Evolutionary conservation across 2,888 invertebrate genomes (phyloP), one percentile per base, ranked within the genome.

Genomic region (Cyrtodaria siliqua): DNA sequence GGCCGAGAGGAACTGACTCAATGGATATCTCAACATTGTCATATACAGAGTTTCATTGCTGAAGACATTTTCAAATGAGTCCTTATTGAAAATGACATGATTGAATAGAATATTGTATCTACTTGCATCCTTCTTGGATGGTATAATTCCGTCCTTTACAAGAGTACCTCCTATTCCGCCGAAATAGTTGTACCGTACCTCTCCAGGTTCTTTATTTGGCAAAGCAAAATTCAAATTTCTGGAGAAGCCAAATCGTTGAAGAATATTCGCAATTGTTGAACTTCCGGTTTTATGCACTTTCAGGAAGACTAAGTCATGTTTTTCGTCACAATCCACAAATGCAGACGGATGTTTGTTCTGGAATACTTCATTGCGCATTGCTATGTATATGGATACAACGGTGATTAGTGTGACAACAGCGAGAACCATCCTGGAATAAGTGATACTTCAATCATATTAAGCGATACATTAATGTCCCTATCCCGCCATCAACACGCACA

Each of bases 241-340:
- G 1, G 33, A 26, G 8, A 82, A 59, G 14, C 84, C 89, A 77
- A 77, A 89, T 2, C 88, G 72, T 53, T 86, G 84, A 2, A 90
- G 64, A 47, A 90, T 87, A 59, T 87, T 90, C 24, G 86, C 79
- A 1, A 90, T 61, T 0, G 90, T 88, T n/a, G 88, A 84, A 50
- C 88, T 84, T 8, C 88, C 90, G 6, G 88, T 81, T 73, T 89
- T 89, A 82, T 90, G 90, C 8, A 86, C 82, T 75, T 90, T 86
- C 1, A 88, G 49, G 53, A 87, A 86, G 8, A 79, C 82, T n/a
- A 87, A 42, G 3, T 70, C 38, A 2, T 24, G 27, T 42, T 66
- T 66, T 33, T 60, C 79, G 9, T 29, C 23, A 42, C 79, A 79
- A 44, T 33, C n/a, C n/a, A n/a, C n/a, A n/a, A n/a, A n/a, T n/a